A percentile compares a stretch with the other conserved stretches of the same genome.
phyloP scores from a whole-genome alignment of 2,113 vertebrate genomes.

The Dryoscopus gambensis region DNA sequence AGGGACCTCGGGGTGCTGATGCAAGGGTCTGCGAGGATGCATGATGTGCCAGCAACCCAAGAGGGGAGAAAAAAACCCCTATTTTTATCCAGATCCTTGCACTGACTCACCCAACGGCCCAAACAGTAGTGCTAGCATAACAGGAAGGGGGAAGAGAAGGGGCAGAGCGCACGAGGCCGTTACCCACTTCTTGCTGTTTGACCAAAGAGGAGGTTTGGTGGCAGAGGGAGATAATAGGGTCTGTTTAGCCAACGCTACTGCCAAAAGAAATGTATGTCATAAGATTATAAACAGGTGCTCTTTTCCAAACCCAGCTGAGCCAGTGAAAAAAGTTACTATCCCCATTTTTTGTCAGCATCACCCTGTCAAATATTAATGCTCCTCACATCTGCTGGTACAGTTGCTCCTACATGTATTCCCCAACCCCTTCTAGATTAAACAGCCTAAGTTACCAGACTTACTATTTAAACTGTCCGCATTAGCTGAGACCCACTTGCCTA shows the following conservation, averaged over 20 bases:
- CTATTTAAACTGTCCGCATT: background rate
- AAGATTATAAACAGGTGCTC: background rate
- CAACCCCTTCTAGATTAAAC: background rate
- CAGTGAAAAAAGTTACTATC: background rate
- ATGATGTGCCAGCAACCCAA: background rate
- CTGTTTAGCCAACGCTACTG: background rate
- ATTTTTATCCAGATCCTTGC: constrained; percentile 42
- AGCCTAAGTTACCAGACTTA: background rate
- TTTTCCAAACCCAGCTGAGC: background rate
- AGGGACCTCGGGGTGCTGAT: background rate
- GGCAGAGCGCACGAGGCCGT: background rate
- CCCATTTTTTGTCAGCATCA: background rate
- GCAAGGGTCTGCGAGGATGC: background rate
- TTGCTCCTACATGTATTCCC: background rate
- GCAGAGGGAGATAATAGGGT: background rate
- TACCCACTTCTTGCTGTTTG: constrained; percentile 6
- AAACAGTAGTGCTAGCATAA: constrained; percentile 24
- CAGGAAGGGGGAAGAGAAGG: constrained; percentile 55
- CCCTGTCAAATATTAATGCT: background rate
- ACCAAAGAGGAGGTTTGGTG: background rate
- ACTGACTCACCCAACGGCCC: constrained; percentile 54
- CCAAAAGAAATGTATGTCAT: background rate
- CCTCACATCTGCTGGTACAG: background rate
- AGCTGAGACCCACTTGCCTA: background rate
- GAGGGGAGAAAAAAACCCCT: background rate